These are phyloP conservation scores for Tiliacea aurago DNA, from an alignment of 2,888 invertebrate species.

Conservation along the genomic window DNA sequence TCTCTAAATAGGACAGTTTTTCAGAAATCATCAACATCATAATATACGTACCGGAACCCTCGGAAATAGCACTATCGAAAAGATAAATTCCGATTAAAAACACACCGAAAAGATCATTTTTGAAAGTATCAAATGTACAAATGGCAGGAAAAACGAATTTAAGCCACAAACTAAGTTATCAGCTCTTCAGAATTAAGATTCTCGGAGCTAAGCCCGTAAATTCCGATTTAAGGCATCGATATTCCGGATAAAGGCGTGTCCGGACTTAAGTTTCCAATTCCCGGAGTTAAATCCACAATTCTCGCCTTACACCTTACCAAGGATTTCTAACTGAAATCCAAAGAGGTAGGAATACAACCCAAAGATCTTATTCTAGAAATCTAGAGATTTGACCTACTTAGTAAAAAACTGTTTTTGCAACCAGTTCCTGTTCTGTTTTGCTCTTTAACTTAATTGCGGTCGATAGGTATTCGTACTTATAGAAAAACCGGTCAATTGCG, in stretches of 20 bases:
- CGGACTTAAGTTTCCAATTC: conserved; percentile 38
- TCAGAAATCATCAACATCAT: too few species aligned
- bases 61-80: background rate
- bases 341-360: conserved; percentile 8
- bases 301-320: conserved; percentile 32
- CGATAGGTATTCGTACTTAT: too few species aligned
- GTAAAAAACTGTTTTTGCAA: background rate
- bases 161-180: conserved; percentile 19
- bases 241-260: conserved; percentile 49
- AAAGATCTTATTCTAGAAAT: conserved; percentile 12
- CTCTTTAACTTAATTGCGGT: background rate
- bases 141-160: background rate
- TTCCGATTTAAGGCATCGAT: conserved; percentile 37
- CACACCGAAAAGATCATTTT: background rate
- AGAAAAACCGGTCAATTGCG: too few species aligned
- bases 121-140: background rate
- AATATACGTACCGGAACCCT: too few species aligned
- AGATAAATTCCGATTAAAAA: background rate
- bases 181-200: conserved; percentile 28
- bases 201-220: conserved; percentile 36
- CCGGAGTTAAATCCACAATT: conserved; percentile 38
- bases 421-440: background rate
- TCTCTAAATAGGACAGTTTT: too few species aligned
- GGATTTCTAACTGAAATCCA: conserved; percentile 32
- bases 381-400: conserved; percentile 28